Evolutionary conservation across 1,140 invertebrate species (phyloP).

Genomic region (Conopomorpha cramerella): DNA sequence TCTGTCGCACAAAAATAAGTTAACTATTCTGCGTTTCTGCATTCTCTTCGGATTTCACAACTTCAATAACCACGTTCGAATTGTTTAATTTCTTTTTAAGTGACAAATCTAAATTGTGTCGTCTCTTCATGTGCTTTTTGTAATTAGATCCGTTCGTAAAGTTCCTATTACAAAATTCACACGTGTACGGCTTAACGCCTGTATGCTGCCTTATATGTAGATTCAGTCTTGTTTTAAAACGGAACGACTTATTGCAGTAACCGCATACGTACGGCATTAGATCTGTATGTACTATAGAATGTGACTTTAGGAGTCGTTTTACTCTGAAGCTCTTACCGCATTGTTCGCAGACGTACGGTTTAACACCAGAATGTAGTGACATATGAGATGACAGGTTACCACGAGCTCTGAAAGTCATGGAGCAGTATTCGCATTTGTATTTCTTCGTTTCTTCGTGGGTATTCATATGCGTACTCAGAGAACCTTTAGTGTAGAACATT

Average conservation of each 20-base stretch:
- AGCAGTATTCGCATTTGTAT: slow-evolving; percentile 40
- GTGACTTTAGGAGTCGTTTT: slow-evolving; percentile 47
- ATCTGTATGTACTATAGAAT: slow-evolving; percentile 76
- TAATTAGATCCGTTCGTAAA: slow-evolving; percentile 80
- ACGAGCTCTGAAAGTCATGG: slow-evolving; percentile 30
- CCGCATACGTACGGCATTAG: slow-evolving; percentile 81
- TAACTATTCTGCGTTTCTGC: too few relatives aligned
- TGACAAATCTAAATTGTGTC: slow-evolving; percentile 65
- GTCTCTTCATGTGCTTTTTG: slow-evolving; percentile 77
- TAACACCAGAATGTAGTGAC: slow-evolving; percentile 70
- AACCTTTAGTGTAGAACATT: slow-evolving; percentile 52
- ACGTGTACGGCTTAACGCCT: slow-evolving; percentile 67
- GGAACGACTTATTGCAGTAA: slow-evolving; percentile 73
- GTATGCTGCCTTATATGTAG: slow-evolving; percentile 70
- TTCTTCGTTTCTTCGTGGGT: slow-evolving; percentile 40
- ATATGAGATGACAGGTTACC: slow-evolving; percentile 60
- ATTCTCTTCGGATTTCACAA: too few relatives aligned
- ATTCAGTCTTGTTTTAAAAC: slow-evolving; percentile 72
- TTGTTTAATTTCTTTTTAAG: slow-evolving; percentile 18
- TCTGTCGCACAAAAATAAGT: too few relatives aligned
- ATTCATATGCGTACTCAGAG: slow-evolving; percentile 34
- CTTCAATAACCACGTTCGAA: slow-evolving; percentile 7
- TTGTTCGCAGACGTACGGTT: slow-evolving; percentile 77
- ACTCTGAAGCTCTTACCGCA: slow-evolving; percentile 75
- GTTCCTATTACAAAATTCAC: slow-evolving; percentile 67